Evolutionary conservation across 2,113 vertebrate genomes (phyloP).

Genomic region (Callorhinus ursinus): DNA sequence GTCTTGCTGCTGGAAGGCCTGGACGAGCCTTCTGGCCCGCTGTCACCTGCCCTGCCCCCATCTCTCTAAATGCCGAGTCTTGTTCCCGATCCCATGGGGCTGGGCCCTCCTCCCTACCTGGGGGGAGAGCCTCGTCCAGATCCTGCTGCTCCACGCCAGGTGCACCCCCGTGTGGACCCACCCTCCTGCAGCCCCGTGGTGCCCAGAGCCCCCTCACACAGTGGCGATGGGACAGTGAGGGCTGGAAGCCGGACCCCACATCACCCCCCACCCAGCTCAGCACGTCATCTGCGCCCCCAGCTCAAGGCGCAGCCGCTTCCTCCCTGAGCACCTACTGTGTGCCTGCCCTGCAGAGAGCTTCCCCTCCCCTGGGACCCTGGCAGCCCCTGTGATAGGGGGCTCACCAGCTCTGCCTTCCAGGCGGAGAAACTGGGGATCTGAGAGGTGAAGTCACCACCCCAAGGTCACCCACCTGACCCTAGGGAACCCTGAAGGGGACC

Average conservation of each 20-base stretch:
- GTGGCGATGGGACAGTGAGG: not conserved
- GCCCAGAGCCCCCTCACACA: not conserved
- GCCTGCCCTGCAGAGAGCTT: not conserved
- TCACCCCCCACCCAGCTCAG: not conserved
- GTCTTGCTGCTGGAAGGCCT: not conserved
- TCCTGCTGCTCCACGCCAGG: not conserved
- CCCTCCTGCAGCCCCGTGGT: not conserved
- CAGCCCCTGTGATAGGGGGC: fast-evolving
- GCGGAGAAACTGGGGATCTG: not conserved
- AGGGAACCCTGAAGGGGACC: not conserved
- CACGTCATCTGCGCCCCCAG: not conserved
- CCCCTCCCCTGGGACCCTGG: not conserved
- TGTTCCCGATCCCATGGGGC: not conserved
- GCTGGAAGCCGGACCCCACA: no score
- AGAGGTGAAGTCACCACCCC: not conserved
- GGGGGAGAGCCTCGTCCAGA: not conserved
- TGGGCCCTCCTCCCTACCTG: not conserved
- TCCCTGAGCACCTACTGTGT: not conserved
- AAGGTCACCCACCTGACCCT: not conserved
- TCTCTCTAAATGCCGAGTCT: not conserved
- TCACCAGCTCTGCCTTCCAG: not conserved
- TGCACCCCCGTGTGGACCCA: not conserved
- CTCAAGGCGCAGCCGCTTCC: not conserved
- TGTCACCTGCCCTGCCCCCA: not conserved
- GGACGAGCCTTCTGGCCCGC: not conserved